Base-by-base conservation (phyloP, 2,113 vertebrate genomes). In the Hiodon tergisus region DNA sequence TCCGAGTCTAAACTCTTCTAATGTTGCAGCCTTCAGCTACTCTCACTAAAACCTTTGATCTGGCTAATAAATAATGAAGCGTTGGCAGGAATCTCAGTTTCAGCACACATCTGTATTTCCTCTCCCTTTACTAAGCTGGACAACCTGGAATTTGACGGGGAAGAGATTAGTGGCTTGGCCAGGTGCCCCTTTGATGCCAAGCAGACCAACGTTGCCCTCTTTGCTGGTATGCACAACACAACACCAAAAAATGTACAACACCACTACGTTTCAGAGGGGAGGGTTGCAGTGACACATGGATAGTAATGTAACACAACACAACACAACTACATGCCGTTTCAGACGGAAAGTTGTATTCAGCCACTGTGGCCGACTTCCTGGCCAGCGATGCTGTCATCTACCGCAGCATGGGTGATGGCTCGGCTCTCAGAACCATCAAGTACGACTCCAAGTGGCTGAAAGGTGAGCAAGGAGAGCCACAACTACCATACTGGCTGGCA, bases 361-460 rank as follows among this genome's bases (percentile, higher is more conserved):
- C 97, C 67, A 99, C 97, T 3, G 97, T 99, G 74, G 96, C 97
- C 46, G 97, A 99, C 90, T 98, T 99, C 90, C 90, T 97, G 90
- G 96, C 97, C 77, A 99, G 97, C 6, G 97, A 99, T 77, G 91
- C 97, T 10, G 97, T 99, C 82, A 99, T 99, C 88, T 98, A 98
- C 82, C 95, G 97, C 80, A 98, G 97, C 83, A 94, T 99, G 96
- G 97, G 97, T 4, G 96, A 98, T 74, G 97, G 97, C 78, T 98
- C 95, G 31, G 97, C 97, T 71, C 88, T 99, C 75, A 93, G 97
- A 83, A 99, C 97, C 79, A 98, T 99, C 85, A 98, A 98, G 88
- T 99, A 99, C 47, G 97, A 99, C 84, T 99, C 97, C 88, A 99
- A 99, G 78, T 99, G 96, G 97, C 93, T 99, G 84, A 99, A 99